These are phyloP conservation scores for Brienomyrus brachyistius DNA, from an alignment of 2,113 vertebrate species.

Conservation along the genomic window DNA sequence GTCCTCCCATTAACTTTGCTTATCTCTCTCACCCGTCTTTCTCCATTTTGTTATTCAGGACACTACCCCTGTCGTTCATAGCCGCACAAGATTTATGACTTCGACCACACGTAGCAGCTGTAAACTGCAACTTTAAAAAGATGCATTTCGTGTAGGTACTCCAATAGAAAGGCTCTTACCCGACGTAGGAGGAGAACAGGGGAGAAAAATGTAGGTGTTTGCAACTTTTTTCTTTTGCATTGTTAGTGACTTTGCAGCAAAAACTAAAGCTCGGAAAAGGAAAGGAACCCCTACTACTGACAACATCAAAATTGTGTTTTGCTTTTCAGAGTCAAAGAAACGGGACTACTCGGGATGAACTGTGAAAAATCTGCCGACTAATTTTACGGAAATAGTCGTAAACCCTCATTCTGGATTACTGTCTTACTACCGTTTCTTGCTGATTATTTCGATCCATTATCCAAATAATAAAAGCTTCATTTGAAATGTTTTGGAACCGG, in stretches of 20 bases:
- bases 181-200: constrained; percentile 73
- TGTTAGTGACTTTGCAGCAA: constrained; percentile 39
- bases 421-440: constrained; percentile 16
- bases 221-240: constrained; percentile 59
- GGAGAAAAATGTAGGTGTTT: constrained; percentile 75
- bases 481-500: not conserved
- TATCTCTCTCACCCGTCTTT: constrained; percentile 23
- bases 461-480: not conserved
- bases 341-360: constrained; percentile 20
- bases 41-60: constrained; percentile 64
- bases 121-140: constrained; percentile 68
- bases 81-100: constrained; percentile 73
- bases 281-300: constrained; percentile 32
- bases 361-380: constrained; percentile 8
- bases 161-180: constrained; percentile 58
- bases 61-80: constrained; percentile 66
- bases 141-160: constrained; percentile 54
- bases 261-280: constrained; percentile 29
- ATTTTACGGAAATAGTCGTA: not conserved
- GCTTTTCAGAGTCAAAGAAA: not conserved
- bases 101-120: constrained; percentile 51
- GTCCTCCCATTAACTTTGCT: constrained; percentile 33
- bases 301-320: constrained; percentile 46
- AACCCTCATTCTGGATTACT: constrained; percentile 19
- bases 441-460: constrained; percentile 6